Evolutionary conservation across 2,797 vertebrate species (phyloP).

Genomic region (Anabacerthia variegaticeps): DNA sequence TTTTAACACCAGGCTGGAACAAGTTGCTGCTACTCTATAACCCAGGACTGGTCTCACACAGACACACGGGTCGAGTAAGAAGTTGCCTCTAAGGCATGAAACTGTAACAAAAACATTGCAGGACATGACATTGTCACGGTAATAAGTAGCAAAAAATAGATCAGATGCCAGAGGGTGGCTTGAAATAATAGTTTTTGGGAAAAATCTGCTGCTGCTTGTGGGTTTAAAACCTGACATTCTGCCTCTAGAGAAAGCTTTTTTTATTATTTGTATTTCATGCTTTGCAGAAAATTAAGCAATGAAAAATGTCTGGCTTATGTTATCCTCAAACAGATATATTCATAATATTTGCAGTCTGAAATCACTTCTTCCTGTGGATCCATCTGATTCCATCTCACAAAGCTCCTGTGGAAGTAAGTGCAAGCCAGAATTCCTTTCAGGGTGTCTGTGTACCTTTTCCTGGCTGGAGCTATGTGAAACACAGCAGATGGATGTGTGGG

Average conservation of each 20-base stretch:
- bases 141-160: background rate
- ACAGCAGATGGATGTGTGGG: background rate
- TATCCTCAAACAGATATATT: background rate
- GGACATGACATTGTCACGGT: background rate
- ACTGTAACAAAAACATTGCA: background rate
- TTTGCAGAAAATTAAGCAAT: background rate
- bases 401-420: background rate
- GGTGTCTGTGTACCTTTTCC: background rate
- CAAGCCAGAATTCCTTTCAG: background rate
- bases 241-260: background rate
- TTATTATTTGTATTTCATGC: background rate
- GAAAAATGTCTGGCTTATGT: background rate
- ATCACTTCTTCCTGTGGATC: background rate
- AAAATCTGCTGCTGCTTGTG: background rate
- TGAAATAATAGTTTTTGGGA: background rate
- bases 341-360: background rate
- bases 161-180: background rate
- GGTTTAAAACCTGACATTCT: background rate
- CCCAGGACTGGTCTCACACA: background rate
- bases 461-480: background rate
- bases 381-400: background rate
- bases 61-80: background rate
- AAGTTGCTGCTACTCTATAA: background rate
- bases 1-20: background rate
- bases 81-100: background rate